These are phyloP conservation scores for Andricus quercusramuli DNA, from an alignment of 2,888 invertebrate genomes.

Conservation along the genomic window DNA sequence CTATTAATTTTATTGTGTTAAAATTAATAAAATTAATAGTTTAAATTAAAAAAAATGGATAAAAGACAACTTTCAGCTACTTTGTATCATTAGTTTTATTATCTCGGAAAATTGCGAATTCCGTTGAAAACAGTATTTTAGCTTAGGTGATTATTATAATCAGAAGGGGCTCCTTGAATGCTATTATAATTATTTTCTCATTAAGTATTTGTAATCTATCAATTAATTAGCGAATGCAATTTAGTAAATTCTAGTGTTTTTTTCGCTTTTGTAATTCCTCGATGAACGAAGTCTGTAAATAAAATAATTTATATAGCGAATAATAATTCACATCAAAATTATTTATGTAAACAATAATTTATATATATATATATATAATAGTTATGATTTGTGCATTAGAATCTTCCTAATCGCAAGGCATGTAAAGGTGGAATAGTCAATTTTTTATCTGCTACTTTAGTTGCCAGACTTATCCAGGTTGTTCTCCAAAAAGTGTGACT, in stretches of 20 bases:
- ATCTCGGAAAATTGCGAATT: neutral
- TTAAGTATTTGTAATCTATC: neutral
- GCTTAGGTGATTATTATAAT: constrained; percentile 6
- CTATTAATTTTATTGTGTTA: neutral
- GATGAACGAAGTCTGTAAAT: neutral
- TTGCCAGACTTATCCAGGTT: neutral
- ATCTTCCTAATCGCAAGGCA: neutral
- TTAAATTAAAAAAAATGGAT: neutral
- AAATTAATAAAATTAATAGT: neutral
- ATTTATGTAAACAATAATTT: no score
- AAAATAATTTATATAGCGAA: neutral
- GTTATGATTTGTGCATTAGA: neutral
- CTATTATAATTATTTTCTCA: neutral
- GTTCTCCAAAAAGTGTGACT: neutral
- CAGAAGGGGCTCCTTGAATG: neutral
- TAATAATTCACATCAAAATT: neutral
- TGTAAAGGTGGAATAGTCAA: neutral
- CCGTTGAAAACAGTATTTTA: constrained; percentile 29
- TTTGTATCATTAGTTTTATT: neutral
- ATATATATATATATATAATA: neutral
- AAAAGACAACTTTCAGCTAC: constrained; percentile 1
- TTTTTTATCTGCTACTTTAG: neutral
- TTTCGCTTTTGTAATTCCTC: neutral
- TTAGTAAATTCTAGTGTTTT: neutral
- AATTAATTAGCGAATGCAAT: neutral